These are phyloP conservation scores for Canis aureus DNA, from an alignment of 2,113 vertebrate genomes.

Conservation along the genomic window DNA sequence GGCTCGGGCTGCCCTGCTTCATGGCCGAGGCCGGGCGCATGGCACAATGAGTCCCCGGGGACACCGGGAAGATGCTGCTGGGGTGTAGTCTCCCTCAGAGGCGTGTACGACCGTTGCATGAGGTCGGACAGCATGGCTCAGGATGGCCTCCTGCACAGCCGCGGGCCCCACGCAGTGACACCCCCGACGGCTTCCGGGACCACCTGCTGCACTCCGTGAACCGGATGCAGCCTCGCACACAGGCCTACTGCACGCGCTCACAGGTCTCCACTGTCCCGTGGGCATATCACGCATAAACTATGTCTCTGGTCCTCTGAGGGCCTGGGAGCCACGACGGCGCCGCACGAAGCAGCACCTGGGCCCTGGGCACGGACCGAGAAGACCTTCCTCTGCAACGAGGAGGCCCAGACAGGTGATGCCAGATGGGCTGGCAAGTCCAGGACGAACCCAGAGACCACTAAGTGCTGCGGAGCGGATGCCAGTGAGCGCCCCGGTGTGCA, in stretches of 20 bases:
- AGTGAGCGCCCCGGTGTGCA: neutral
- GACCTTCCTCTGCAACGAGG: too few species aligned
- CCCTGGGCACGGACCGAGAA: neutral
- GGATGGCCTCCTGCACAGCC: neutral
- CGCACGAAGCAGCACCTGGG: neutral
- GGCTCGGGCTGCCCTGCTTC: neutral
- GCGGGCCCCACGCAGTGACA: neutral
- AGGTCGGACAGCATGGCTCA: too few species aligned
- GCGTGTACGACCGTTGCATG: too few species aligned
- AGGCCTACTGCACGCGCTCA: neutral
- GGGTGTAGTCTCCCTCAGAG: neutral
- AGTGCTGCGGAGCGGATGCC: too few species aligned
- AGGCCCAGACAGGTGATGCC: neutral
- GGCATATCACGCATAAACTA: neutral
- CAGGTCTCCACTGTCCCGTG: neutral
- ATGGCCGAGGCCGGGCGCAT: neutral
- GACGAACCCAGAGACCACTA: neutral
- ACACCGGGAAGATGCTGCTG: neutral
- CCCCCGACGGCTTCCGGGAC: neutral
- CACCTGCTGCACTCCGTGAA: accelerated
- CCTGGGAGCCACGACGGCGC: too few species aligned
- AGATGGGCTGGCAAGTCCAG: neutral
- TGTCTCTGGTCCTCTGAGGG: neutral
- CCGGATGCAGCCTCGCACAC: neutral
- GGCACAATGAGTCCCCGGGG: too few species aligned